Evolutionary conservation across 2,888 invertebrate genomes (phyloP).

Genomic region (Unio pictorum): DNA sequence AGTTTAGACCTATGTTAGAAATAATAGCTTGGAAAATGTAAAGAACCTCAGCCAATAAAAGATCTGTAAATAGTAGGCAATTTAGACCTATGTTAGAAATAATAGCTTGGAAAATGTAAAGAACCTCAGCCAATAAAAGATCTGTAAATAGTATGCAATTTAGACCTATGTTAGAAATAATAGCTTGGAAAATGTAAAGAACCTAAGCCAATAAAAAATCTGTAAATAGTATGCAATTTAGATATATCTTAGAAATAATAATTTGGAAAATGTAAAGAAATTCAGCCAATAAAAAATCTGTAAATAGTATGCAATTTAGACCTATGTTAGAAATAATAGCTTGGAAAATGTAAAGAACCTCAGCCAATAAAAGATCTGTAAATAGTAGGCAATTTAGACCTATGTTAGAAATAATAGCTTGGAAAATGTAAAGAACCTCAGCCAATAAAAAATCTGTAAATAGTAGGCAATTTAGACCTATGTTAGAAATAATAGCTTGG

Average conservation of each 20-base stretch:
- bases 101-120: too few species aligned
- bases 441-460: conserved; percentile 6
- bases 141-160: conserved; percentile 10
- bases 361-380: conserved; percentile 3
- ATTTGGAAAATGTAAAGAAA: too few species aligned
- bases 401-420: neutral
- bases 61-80: conserved; percentile 10
- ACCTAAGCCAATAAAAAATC: neutral
- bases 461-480: conserved; percentile 10
- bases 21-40: too few species aligned
- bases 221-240: conserved; percentile 10
- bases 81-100: conserved; percentile 5
- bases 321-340: neutral
- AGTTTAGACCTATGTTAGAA: conserved; percentile 7
- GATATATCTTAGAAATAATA: conserved; percentile 4
- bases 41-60: neutral
- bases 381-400: conserved; percentile 11
- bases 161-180: conserved; percentile 2
- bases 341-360: too few species aligned
- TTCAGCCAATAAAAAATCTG: conserved; percentile 1
- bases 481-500: neutral
- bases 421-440: too few species aligned
- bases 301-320: conserved; percentile 12
- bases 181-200: too few species aligned
- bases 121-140: neutral